These are phyloP conservation scores for Nowickia ferox DNA, from an alignment of 2,888 invertebrate genomes.

Conservation along the genomic window DNA sequence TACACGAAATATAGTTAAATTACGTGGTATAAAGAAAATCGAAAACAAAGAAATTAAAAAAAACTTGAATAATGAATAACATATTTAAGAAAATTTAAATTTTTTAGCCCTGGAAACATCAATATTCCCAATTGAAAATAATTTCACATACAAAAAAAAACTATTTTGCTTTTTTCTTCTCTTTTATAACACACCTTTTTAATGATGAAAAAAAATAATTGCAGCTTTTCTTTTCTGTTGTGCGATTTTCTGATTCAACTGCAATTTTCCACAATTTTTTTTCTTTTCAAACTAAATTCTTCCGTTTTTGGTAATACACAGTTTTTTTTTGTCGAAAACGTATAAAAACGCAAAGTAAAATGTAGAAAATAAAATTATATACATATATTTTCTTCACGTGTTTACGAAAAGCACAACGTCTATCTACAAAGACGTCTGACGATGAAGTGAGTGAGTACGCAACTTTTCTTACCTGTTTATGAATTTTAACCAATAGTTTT, in stretches of 20 bases:
- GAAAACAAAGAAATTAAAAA: constrained; percentile 9
- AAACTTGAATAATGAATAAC: not conserved
- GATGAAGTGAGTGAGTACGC: constrained; percentile 60
- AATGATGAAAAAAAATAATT: constrained; percentile 26
- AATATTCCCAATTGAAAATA: constrained; percentile 1
- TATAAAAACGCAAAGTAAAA: constrained; percentile 58
- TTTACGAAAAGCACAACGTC: constrained; percentile 66
- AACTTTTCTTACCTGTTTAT: constrained; percentile 19
- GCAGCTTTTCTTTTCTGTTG: not conserved
- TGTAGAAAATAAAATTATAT: constrained; percentile 51
- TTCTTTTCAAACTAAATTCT: constrained; percentile 34
- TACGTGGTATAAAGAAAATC: constrained; percentile 52
- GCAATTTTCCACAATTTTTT: constrained; percentile 48
- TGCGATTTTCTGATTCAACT: constrained; percentile 47
- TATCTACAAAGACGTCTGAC: constrained; percentile 62
- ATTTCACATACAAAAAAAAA: not conserved
- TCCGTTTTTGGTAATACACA: constrained; percentile 59
- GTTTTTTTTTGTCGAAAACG: constrained; percentile 24
- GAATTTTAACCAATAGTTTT: not conserved
- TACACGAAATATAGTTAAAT: constrained; percentile 40
- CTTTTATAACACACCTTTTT: constrained; percentile 34
- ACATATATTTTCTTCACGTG: constrained; percentile 64
- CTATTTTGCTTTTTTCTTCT: not conserved
- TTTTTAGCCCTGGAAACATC: constrained; percentile 46
- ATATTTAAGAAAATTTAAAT: not conserved